Conservation (phyloP, 2,797 vertebrate genomes). For the Florisuga fusca region DNA sequence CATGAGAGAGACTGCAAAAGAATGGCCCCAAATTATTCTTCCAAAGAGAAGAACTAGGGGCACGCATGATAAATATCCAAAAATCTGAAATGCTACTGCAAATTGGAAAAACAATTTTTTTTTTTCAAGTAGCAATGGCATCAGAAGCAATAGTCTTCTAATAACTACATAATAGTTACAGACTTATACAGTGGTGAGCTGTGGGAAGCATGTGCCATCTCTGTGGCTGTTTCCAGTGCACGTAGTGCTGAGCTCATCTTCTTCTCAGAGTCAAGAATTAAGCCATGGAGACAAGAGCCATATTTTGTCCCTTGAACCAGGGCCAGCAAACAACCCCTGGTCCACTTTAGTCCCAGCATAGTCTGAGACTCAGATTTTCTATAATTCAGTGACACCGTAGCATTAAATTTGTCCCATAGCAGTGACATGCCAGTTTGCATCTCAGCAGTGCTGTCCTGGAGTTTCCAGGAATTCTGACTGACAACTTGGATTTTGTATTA, state of each 20-base stretch:
- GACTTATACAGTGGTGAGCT: no score
- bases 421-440: fast-evolving
- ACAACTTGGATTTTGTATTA: not conserved
- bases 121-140: not conserved
- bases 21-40: not conserved
- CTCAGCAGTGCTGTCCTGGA: no score
- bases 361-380: not conserved
- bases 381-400: fast-evolving
- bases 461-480: not conserved
- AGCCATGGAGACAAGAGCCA: fast-evolving
- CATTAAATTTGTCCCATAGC: fast-evolving
- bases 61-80: not conserved
- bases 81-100: not conserved
- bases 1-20: not conserved
- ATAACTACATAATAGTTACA: no score
- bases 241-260: not conserved
- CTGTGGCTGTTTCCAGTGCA: fast-evolving
- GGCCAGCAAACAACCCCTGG: not conserved
- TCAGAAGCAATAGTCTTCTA: no score
- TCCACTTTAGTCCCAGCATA: fast-evolving
- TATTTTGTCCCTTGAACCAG: fast-evolving
- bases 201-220: not conserved
- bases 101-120: not conserved
- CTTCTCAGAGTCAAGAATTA: not conserved
- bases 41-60: not conserved